Base-by-base conservation (phyloP, 2,797 vertebrate genomes). In the Chelon auratus region DNA sequence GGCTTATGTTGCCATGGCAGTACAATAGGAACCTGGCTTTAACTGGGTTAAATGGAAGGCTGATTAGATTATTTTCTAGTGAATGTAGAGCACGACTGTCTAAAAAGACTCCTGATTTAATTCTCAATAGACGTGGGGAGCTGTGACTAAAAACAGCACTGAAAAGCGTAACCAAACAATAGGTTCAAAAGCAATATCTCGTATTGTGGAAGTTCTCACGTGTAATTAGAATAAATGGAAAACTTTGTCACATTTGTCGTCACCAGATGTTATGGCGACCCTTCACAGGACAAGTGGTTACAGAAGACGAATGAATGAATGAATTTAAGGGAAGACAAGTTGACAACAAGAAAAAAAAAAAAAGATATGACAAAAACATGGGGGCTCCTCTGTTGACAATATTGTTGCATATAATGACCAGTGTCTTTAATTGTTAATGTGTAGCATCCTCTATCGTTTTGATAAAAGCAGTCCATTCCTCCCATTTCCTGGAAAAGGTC, bases 1-100 rank as follows among this genome's bases (percentile, higher is more conserved):
- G 36, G 30, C n/a, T 52, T 26, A 9, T 81, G 33, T 72, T 68
- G 17, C 50, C 68, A 36, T 55, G 40, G 54, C 54, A 59, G 5
- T 60, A 15, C 20, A 53, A 20, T 55, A 48, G 20, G 15, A 65
- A 42, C 14, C 13, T 50, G 17, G 20, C 11, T 54, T 54, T 74
- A 73, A 82, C 15, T 74, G 15, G 60, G 51, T 62, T 68, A 72
- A 63, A 62, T 57, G 36, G 30, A 15, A 45, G 11, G 12, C n/a
- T 71, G 48, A 77, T 75, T 59, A 62, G 24, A 73, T 52, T 53
- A 6, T 15, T 56, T 5, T 67, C 9, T 5, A 10, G 26, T 54
- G 30, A 72, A 76, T 42, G 45, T 56, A 69, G 57, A 57, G 26
- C 30, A 50, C 10, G 45, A 20, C 36, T 45, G 17, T 53, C 55